These are phyloP conservation scores for Oxyura jamaicensis DNA, from an alignment of 2,113 vertebrate genomes.

Conservation along the genomic window DNA sequence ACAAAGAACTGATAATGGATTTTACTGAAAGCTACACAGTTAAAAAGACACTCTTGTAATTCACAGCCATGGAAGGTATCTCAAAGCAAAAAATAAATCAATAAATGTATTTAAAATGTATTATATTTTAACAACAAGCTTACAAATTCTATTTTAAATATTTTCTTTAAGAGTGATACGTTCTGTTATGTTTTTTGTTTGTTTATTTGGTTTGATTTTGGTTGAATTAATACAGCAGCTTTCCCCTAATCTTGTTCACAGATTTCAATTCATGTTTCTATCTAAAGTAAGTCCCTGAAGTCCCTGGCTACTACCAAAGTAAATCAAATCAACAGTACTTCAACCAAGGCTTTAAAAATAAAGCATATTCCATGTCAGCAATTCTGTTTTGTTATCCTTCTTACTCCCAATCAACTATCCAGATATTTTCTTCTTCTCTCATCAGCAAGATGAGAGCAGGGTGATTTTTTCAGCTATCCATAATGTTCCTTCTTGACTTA, in stretches of 20 bases:
- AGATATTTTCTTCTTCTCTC: slow-evolving; percentile 8
- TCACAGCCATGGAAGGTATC: slow-evolving; percentile 60
- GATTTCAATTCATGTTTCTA: background rate
- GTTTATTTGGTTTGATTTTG: background rate
- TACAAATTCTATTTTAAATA: background rate
- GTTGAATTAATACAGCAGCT: background rate
- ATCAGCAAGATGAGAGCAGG: background rate
- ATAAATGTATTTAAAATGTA: background rate
- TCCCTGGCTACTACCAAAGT: background rate
- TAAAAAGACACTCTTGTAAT: slow-evolving; percentile 60
- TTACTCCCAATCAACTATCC: slow-evolving; percentile 6
- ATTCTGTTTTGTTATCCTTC: slow-evolving; percentile 6
- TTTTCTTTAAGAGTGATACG: slow-evolving; percentile 3
- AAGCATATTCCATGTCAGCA: slow-evolving; percentile 10
- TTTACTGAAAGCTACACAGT: slow-evolving; percentile 71
- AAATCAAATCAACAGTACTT: slow-evolving; percentile 47
- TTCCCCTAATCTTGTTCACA: background rate
- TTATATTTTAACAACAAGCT: background rate
- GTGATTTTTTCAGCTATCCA: slow-evolving; percentile 30
- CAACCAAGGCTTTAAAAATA: slow-evolving; percentile 25
- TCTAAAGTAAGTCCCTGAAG: background rate
- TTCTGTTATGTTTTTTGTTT: background rate
- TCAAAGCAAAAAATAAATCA: slow-evolving; percentile 20
- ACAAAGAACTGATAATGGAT: slow-evolving; percentile 79
- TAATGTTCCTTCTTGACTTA: slow-evolving; percentile 28